Evolutionary conservation across 1,140 invertebrate genomes (phyloP), one percentile per base, ranked within the genome.

Genomic region (Pissodes strobi): DNA sequence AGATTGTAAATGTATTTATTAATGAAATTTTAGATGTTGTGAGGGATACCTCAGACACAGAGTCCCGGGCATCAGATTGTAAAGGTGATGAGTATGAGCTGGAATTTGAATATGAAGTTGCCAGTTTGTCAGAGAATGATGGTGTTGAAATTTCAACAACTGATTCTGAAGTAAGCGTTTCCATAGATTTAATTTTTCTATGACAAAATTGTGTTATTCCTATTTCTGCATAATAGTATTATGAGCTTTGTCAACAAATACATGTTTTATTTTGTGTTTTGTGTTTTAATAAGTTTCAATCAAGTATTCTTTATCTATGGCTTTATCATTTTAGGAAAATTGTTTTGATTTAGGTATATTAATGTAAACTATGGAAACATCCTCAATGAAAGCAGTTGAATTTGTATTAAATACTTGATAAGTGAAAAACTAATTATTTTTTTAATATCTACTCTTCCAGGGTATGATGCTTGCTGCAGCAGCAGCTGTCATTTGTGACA

Each of bases 101-200:
- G 8, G 72, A 72, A 41, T 61, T 76, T 22, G 73, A 74, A 53
- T 76, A 74, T 61, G 74, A 76, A 51, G 71, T 75, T 21, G 73
- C 67, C 0, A 74, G 69, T 58, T 45, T 71, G 13, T 73, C 71
- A 27, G 71, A 59, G 15, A 61, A 56, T 59, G 70, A 70, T 38
- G 55, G 57, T 12, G 55, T 56, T 41, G 22, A 51, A 1, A 30
- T 63, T 38, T 69, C 70, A 13, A 72, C 74, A 9, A 72, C 67
- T 46, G 74, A 69, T 55, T 69, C 64, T 71, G 25, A 27, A 27
- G 25, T 27, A 27, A 27, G 25, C 9, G 13, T 6, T 38, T 41
- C n/a, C n/a, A n/a, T n/a, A n/a, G n/a, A n/a, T n/a, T n/a, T n/a
- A n/a, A n/a, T n/a, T n/a, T n/a, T n/a, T n/a, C n/a, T n/a, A n/a